Evolutionary conservation across 2,888 invertebrate species (phyloP), one percentile per base, ranked within the genome.

Genomic region (Macaria notata): DNA sequence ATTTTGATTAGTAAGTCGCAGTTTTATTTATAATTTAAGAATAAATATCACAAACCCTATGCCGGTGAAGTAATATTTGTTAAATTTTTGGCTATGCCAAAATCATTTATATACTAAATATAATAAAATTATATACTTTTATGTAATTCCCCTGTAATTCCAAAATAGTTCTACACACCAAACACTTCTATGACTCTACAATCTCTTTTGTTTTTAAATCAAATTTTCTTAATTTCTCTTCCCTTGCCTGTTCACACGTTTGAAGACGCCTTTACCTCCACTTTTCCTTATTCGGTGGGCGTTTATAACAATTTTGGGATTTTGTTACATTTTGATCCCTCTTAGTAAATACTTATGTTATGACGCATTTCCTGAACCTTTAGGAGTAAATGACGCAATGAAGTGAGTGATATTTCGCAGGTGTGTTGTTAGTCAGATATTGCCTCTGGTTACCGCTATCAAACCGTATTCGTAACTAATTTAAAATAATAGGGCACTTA

Each of bases 361-460:
- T 66, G 64, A 64, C 61, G 56, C 57, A 59, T 57, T 66, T 64
- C 59, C 60, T 60, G 63, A 19, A 19, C 61, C 46, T 53, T 58
- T 48, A 47, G 57, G 58, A 49, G 53, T 43, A 38, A 54, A 9
- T 54, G 58, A 62, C 49, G 53, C 44, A 57, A 59, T 49, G 49
- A 45, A 52, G 50, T 59, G 62, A 58, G 55, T 56, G 56, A 56
- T 62, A 62, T 61, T 66, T 66, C 31, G 62, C 64, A 64, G 66
- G 64, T 64, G 61, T 59, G 49, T 43, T 9, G 60, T 62, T 62
- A 66, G 52, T 64, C 61, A 62, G 57, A 46, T 41, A 45, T 45
- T 30, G 61, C 56, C 62, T 59, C 46, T 61, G 54, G 54, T 51
- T 55, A 49, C 45, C 41, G 38, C 41, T n/a, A 51, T 59, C 48